Evolutionary conservation across 2,113 vertebrate genomes (phyloP).

Genomic region (Podarcis muralis): DNA sequence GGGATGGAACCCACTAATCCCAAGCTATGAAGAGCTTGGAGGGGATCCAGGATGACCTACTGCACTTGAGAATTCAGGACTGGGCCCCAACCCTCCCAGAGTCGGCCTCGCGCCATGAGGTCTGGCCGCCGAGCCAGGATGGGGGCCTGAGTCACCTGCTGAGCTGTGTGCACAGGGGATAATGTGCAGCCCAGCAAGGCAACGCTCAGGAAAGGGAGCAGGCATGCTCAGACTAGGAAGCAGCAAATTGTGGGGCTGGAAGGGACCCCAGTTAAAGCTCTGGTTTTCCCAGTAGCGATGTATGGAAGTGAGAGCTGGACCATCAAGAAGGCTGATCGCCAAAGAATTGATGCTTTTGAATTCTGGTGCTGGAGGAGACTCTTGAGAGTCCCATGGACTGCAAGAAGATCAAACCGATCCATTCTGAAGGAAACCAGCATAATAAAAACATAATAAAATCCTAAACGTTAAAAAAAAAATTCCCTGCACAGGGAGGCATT

Average conservation of each 20-base stretch:
- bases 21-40: not conserved
- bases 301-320: too few relatives aligned
- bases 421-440: too few relatives aligned
- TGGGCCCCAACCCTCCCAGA: rapidly evolving
- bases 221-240: not conserved
- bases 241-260: not conserved
- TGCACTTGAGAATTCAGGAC: not conserved
- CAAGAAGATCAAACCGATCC: too few relatives aligned
- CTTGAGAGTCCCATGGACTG: too few relatives aligned
- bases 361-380: too few relatives aligned
- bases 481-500: too few relatives aligned
- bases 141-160: not conserved
- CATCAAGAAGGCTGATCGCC: too few relatives aligned
- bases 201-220: not conserved
- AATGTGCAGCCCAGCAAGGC: not conserved
- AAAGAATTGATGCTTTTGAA: too few relatives aligned
- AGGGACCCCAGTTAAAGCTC: too few relatives aligned
- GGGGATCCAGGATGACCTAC: conserved; percentile 6
- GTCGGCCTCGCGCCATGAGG: not conserved
- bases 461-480: too few relatives aligned
- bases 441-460: too few relatives aligned
- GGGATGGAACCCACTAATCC: not conserved
- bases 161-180: not conserved
- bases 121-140: not conserved
- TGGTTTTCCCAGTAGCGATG: too few relatives aligned